phyloP scores from a whole-genome alignment of 2,888 invertebrate genomes.

The Belgica antarctica region DNA sequence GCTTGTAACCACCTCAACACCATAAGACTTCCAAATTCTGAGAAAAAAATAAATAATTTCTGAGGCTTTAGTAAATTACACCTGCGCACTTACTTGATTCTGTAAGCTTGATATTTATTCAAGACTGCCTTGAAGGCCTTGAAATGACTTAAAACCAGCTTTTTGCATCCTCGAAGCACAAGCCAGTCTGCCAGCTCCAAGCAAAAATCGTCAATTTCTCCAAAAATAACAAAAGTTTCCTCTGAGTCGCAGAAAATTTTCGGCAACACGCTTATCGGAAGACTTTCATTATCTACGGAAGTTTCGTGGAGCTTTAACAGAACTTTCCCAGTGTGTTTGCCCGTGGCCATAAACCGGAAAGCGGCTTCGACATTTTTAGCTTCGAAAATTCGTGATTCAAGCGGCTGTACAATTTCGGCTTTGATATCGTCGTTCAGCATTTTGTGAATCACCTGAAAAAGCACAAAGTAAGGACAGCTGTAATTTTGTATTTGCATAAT shows the following conservation, averaged over 20 bases:
- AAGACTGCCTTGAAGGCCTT: too few relatives aligned
- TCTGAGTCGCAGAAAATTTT: constrained; percentile 31
- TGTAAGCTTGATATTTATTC: constrained; percentile 77
- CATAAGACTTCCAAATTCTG: constrained; percentile 68
- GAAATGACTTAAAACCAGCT: constrained; percentile 72
- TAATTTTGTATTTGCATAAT: not conserved
- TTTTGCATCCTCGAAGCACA: constrained; percentile 74
- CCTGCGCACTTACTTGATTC: constrained; percentile 59
- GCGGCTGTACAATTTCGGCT: constrained; percentile 18
- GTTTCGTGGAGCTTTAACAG: constrained; percentile 21
- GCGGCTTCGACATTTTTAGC: constrained; percentile 33
- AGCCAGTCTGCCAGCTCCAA: constrained; percentile 86
- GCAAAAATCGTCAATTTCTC: constrained; percentile 90
- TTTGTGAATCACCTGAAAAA: constrained; percentile 54
- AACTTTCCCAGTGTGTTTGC: constrained; percentile 37
- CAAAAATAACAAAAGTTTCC: constrained; percentile 60
- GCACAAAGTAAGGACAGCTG: too few relatives aligned
- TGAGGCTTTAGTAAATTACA: constrained; percentile 70
- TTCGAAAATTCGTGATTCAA: not conserved
- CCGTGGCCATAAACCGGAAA: constrained; percentile 13
- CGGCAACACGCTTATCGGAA: not conserved
- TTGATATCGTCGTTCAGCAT: constrained; percentile 56
- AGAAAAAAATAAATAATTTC: constrained; percentile 41
- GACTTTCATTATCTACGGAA: not conserved
- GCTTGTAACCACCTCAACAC: constrained; percentile 64